Evolutionary conservation across 2,888 invertebrate genomes (phyloP).

Genomic region (Spicauda simplicius): DNA sequence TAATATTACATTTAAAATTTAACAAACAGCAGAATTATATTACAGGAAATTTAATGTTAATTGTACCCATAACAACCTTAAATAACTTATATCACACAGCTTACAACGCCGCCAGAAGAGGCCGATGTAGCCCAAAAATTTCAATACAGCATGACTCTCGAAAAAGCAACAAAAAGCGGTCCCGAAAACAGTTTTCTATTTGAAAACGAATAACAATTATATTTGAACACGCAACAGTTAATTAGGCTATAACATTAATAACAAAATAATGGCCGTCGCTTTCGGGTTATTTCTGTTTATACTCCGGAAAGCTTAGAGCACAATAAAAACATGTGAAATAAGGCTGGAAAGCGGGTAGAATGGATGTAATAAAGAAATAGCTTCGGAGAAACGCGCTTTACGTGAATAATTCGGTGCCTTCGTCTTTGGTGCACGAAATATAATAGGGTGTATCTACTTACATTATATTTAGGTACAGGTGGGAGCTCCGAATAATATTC

Average conservation of each 20-base stretch:
- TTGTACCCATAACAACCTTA: no score
- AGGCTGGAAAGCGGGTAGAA: conserved; percentile 57
- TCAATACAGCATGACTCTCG: no score
- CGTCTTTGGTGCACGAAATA: conserved; percentile 52
- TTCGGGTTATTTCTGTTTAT: conserved; percentile 43
- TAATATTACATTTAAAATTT: no score
- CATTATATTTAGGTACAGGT: conserved; percentile 22
- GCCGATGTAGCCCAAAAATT: no score
- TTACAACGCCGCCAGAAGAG: no score
- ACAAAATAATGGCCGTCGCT: conserved; percentile 34
- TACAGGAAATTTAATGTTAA: no score
- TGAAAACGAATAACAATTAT: not conserved
- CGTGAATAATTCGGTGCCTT: conserved; percentile 65
- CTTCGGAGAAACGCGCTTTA: conserved; percentile 58
- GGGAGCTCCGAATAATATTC: conserved; percentile 40
- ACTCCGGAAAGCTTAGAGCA: conserved; percentile 46
- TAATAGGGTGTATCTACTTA: conserved; percentile 39
- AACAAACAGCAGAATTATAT: no score
- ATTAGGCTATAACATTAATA: conserved; percentile 22
- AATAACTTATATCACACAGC: no score
- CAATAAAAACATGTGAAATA: conserved; percentile 67
- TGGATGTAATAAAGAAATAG: conserved; percentile 74
- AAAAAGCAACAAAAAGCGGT: no score
- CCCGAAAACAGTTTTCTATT: no score
- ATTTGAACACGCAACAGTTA: not conserved